A percentile compares a stretch with the other conserved stretches of the same genome.
These are phyloP conservation scores for Exephanes ischioxanthus DNA, from an alignment of 2,888 invertebrate species.

Conservation along the genomic window DNA sequence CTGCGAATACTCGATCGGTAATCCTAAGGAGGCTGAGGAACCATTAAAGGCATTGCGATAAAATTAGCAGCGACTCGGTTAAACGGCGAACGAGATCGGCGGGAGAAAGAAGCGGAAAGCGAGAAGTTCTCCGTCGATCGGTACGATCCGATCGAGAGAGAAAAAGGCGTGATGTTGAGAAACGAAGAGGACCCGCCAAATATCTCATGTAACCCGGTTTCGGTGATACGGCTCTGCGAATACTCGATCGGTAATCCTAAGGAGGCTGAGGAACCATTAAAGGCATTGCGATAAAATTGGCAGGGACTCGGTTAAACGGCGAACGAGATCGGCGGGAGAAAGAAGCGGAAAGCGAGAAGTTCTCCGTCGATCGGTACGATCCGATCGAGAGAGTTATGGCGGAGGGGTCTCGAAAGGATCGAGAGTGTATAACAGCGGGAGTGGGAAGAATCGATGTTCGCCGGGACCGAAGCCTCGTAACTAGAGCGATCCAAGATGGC, in stretches of 20 bases:
- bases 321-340: neutral
- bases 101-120: neutral
- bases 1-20: too few relatives aligned
- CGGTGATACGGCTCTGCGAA: too few relatives aligned
- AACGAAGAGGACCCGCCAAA: neutral
- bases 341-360: constrained; percentile 14
- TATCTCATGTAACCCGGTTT: neutral
- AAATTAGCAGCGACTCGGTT: neutral
- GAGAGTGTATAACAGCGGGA: constrained; percentile 44
- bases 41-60: neutral
- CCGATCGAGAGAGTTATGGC: constrained; percentile 64
- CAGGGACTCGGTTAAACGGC: neutral
- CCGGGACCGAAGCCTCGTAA: constrained; percentile 62
- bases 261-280: neutral
- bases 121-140: constrained; percentile 8
- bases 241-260: too few relatives aligned
- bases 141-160: constrained; percentile 63
- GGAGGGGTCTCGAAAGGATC: constrained; percentile 51
- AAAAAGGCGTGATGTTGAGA: constrained; percentile 26
- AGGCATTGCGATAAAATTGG: neutral
- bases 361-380: constrained; percentile 37
- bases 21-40: neutral
- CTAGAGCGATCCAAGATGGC: constrained; percentile 74
- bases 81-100: neutral
- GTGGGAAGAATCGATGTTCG: constrained; percentile 64